Base-by-base conservation (phyloP, 2,888 invertebrate species). In the Caradrina kadenii region DNA sequence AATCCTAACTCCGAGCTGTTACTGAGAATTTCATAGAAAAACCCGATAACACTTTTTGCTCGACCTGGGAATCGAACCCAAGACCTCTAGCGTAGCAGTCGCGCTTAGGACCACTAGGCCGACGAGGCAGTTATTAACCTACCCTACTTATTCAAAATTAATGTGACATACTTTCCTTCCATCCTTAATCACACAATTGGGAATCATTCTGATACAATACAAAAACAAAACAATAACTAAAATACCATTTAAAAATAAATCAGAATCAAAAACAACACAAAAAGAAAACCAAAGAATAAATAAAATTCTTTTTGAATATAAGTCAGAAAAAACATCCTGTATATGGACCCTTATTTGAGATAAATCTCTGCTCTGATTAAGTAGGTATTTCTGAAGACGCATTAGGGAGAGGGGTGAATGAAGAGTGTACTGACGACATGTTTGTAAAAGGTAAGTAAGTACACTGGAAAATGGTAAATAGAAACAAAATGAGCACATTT, bases 281-380 rank as follows among this genome's bases (percentile, higher is more conserved):
- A 11, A 39, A 39, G 5, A 42, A 50, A 52, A 52, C 22, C 45
- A 45, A 35, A 53, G 10, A 48, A 54, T 15, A 70, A 53, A 21
- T 11, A 48, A 48, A 61, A 21, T 13, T 3, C 13, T 7, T 39
- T 45, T 60, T 22, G 1, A 21, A 71, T 54, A 54, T 22, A 49
- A 69, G n/a, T 54, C 60, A 52, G 45, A 59, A 66, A 62, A 21
- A 56, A 63, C 88, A 83, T 53, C 77, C 80, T 83, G 81, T 85
- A 81, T 68, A 49, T 26, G 26, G 48, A 52, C 74, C 87, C 87
- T 87, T 81, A 78, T 79, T 82, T 75, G 88, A 83, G 85, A 87
- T 88, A 91, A 92, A 92, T 90, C 91, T 88, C 84, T 80, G 86
- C 85, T 87, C 86, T 92, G 91, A 93, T 92, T 90, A 91, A 92